Conservation (phyloP, 2,797 vertebrate species). For the Hyperoplus lanceolatus region DNA sequence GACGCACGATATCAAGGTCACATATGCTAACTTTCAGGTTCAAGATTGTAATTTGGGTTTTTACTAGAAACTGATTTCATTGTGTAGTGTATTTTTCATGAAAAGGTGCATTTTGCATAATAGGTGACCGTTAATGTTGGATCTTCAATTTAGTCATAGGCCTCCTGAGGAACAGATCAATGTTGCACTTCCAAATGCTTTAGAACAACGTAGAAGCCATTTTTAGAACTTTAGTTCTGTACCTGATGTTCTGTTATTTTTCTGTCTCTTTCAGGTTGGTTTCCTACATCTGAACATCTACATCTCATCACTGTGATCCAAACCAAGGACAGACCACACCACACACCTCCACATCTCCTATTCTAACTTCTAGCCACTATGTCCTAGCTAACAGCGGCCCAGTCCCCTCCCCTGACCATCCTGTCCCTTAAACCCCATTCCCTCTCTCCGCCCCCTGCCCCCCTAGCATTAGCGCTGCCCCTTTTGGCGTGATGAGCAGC, state of each 20-base stretch:
- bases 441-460: slow-evolving; percentile 5
- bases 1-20: too few relatives aligned
- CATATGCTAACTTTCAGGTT: too few relatives aligned
- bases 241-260: slow-evolving; percentile 29
- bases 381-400: slow-evolving; percentile 57
- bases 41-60: too few relatives aligned
- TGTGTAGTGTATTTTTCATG: too few relatives aligned
- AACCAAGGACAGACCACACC: slow-evolving; percentile 2
- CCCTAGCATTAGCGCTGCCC: slow-evolving; percentile 21
- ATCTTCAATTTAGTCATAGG: not conserved
- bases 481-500: slow-evolving; percentile 88
- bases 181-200: slow-evolving; percentile 8
- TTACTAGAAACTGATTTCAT: too few relatives aligned
- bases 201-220: too few relatives aligned
- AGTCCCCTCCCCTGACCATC: slow-evolving; percentile 21
- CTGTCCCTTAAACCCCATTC: slow-evolving; percentile 26
- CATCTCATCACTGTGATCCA: slow-evolving; percentile 34
- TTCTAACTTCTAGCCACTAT: slow-evolving; percentile 40
- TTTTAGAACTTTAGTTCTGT: slow-evolving; percentile 11
- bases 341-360: slow-evolving; percentile 18
- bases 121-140: not conserved
- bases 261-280: slow-evolving; percentile 49
- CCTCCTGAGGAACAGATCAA: not conserved
- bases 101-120: too few relatives aligned
- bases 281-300: slow-evolving; percentile 25